A percentile compares a stretch with the other conserved stretches of the same genome.
Evolutionary conservation across 2,797 vertebrate genomes (phyloP).

Genomic region (Micromesistius poutassou): DNA sequence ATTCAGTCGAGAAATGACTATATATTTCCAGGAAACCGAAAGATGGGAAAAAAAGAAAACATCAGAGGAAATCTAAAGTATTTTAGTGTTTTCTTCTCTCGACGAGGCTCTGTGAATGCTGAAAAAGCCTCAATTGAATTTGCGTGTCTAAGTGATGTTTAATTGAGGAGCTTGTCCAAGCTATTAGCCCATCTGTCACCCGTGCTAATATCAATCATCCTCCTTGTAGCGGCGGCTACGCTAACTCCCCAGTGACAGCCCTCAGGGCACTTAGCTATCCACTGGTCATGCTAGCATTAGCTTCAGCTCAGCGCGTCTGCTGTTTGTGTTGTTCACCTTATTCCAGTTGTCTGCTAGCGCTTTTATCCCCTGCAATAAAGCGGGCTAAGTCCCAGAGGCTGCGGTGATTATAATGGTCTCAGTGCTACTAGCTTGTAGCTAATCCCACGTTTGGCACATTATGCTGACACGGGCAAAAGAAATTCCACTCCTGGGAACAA

Average conservation of each 20-base stretch:
- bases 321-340: slow-evolving; percentile 12
- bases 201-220: slow-evolving; percentile 66
- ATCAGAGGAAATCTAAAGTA: slow-evolving; percentile 8
- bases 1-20: background rate
- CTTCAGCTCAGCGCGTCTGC: slow-evolving; percentile 40
- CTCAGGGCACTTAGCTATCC: slow-evolving; percentile 57
- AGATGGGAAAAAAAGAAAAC: background rate
- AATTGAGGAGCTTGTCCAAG: slow-evolving; percentile 72
- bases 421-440: background rate
- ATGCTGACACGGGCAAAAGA: background rate
- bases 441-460: background rate
- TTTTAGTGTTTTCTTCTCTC: background rate
- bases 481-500: too few relatives aligned
- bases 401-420: background rate
- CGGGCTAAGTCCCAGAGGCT: background rate
- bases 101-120: background rate
- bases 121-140: slow-evolving; percentile 42
- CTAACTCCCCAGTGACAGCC: slow-evolving; percentile 43
- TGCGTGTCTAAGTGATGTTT: slow-evolving; percentile 69
- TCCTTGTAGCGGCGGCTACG: slow-evolving; percentile 49
- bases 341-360: slow-evolving; percentile 34
- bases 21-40: background rate
- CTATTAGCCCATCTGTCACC: slow-evolving; percentile 70
- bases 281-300: slow-evolving; percentile 43
- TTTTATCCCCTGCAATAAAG: slow-evolving; percentile 14